Base-by-base conservation (phyloP, 2,888 invertebrate genomes). In the Venustoraphidia nigricollis region DNA sequence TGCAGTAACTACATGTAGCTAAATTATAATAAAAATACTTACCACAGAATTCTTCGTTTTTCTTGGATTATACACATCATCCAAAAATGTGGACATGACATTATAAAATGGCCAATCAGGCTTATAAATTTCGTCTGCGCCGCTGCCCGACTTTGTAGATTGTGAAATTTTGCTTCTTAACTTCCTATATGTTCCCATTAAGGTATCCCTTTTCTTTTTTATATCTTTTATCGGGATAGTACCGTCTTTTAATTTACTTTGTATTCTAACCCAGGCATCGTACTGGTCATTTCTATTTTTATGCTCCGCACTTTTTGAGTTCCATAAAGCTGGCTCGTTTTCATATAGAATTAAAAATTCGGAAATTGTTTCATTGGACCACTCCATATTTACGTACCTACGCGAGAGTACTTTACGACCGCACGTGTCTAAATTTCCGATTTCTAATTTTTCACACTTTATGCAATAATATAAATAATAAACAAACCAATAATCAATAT, bases 41-140 rank as follows among this genome's bases (percentile, higher is more conserved):
- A 51, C 51, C 13, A 52, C 46, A 36, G 51, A 52, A 52, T 48
- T 52, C 40, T 49, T 48, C 44, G 47, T 49, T 52, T 52, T 49
- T 13, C 49, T 49, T 35, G 52, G 51, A 40, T 41, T 49, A 49
- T 52, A 52, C 44, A 52, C 47, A 41, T 46, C 39, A 41, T 52
- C 44, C 35, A 52, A 43, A 52, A 52, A 52, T 41, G 37, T 46
- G 14, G 52, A 42, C 52, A 52, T 52, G 17, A 44, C 17, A 34
- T 11, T 42, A 36, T 52, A 52, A 40, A 47, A 48, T 14, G 47
- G 49, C 51, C 52, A 52, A 44, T 52, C 51, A 17, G 52, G 52
- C 42, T 52, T 52, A 39, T 46, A 52, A 17, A 52, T 43, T 34
- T 52, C 47, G 37, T 49, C 49, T 44, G 46, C 47, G 44, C 52